Evolutionary conservation across 2,797 vertebrate species (phyloP).

Genomic region (Falco naumanni): DNA sequence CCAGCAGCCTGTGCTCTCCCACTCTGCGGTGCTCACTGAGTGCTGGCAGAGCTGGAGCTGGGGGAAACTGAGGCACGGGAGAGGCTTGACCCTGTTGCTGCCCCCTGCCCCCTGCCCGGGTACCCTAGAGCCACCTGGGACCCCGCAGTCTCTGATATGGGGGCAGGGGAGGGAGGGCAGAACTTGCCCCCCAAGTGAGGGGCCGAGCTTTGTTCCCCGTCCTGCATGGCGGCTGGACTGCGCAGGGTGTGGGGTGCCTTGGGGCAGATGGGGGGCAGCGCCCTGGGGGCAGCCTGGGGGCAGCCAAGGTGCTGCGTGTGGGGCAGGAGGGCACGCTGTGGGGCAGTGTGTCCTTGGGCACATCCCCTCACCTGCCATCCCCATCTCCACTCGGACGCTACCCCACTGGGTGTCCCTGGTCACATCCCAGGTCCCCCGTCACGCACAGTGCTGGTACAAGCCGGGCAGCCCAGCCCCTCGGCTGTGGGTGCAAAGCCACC

Average conservation of each 20-base stretch:
- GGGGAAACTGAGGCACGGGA: neutral
- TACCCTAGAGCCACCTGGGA: neutral
- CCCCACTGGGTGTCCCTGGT: neutral
- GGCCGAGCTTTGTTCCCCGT: too few relatives aligned
- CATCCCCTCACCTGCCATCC: neutral
- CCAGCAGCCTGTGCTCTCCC: neutral
- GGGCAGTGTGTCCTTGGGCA: neutral
- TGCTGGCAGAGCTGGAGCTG: neutral
- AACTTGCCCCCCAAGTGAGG: neutral
- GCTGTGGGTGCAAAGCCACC: neutral
- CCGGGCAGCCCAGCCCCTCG: neutral
- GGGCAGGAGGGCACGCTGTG: neutral
- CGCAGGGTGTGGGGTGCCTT: neutral
- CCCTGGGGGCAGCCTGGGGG: neutral
- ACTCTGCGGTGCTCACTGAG: neutral
- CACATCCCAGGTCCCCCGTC: neutral
- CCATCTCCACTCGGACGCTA: neutral
- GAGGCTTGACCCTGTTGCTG: neutral
- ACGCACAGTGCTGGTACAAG: rapidly evolving
- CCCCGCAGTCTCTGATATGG: neutral
- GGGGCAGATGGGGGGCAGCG: neutral
- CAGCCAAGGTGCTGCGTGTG: neutral
- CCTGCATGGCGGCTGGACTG: neutral
- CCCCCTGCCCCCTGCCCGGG: neutral
- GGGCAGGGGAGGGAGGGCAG: neutral